Evolutionary conservation across 1,140 invertebrate genomes (phyloP).

Genomic region (Solenopsis fugax): DNA sequence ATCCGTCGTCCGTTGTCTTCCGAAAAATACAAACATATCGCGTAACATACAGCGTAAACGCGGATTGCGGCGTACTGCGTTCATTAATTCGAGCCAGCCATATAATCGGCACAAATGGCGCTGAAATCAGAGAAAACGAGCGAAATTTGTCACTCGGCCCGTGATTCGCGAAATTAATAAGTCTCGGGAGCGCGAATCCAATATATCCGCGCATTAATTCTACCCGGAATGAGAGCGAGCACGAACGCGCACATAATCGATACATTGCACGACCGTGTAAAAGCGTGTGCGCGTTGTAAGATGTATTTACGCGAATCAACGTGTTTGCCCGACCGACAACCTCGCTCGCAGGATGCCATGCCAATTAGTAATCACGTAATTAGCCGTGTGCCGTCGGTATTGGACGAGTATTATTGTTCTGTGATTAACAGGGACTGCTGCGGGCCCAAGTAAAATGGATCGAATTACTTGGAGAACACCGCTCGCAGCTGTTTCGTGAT

Average conservation of each 20-base stretch:
- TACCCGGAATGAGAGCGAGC: background rate
- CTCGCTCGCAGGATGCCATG: slow-evolving; percentile 23
- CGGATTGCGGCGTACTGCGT: slow-evolving; percentile 9
- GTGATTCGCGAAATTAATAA: slow-evolving; percentile 62
- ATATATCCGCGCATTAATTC: slow-evolving; percentile 49
- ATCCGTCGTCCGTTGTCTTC: background rate
- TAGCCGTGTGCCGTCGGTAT: slow-evolving; percentile 43
- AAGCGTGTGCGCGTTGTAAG: slow-evolving; percentile 7
- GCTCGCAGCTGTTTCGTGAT: slow-evolving; percentile 32
- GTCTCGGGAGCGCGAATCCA: background rate
- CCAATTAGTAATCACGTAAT: slow-evolving; percentile 63
- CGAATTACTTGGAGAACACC: slow-evolving; percentile 35
- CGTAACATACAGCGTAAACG: background rate
- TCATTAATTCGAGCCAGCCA: slow-evolving; percentile 61
- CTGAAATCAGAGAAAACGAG: slow-evolving; percentile 52
- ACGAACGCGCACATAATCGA: slow-evolving; percentile 40
- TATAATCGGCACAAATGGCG: slow-evolving; percentile 54
- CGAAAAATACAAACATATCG: slow-evolving; percentile 16
- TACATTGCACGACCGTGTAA: background rate
- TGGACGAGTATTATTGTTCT: slow-evolving; percentile 43
- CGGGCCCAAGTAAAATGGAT: slow-evolving; percentile 1
- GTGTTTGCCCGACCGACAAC: slow-evolving; percentile 21
- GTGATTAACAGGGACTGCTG: background rate
- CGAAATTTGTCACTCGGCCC: slow-evolving; percentile 13
- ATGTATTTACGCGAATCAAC: slow-evolving; percentile 37